These are phyloP conservation scores for Drosophila teissieri DNA, from an alignment of 1,140 invertebrate genomes.

Conservation along the genomic window DNA sequence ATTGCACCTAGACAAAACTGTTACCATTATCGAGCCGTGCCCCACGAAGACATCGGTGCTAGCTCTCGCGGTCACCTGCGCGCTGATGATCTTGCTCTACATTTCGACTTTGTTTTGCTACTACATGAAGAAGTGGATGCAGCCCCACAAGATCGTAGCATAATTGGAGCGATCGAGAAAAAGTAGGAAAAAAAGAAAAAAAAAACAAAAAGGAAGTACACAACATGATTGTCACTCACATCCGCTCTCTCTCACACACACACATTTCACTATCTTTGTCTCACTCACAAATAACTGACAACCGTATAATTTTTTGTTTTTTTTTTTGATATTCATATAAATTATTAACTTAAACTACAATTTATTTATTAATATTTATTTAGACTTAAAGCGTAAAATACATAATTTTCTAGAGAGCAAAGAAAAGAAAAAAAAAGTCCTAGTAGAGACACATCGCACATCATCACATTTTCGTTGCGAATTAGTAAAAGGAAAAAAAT, in stretches of 20 bases:
- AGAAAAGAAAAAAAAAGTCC: constrained; percentile 31
- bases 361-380: constrained; percentile 83
- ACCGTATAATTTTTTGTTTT: constrained; percentile 78
- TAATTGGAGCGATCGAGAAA: constrained; percentile 77
- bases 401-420: constrained; percentile 52
- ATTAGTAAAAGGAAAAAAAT: constrained; percentile 34
- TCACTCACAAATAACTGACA: constrained; percentile 58
- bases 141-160: constrained; percentile 91
- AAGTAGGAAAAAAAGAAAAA: constrained; percentile 47
- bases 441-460: constrained; percentile 11
- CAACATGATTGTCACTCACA: constrained; percentile 66
- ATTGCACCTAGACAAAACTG: constrained; percentile 90
- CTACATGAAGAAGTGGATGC: constrained; percentile 95
- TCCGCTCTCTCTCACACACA: constrained; percentile 23
- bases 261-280: constrained; percentile 49
- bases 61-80: constrained; percentile 94
- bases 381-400: constrained; percentile 71
- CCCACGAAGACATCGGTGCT: constrained; percentile 95
- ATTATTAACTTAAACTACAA: constrained; percentile 76
- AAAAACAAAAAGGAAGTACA: constrained; percentile 74
- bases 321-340: constrained; percentile 66
- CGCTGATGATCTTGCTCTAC: constrained; percentile 94
- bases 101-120: constrained; percentile 95
- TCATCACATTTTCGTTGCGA: constrained; percentile 52
- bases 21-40: constrained; percentile 94